Conservation (phyloP, 2,888 invertebrate species). For the Aspidapion aeneum region DNA sequence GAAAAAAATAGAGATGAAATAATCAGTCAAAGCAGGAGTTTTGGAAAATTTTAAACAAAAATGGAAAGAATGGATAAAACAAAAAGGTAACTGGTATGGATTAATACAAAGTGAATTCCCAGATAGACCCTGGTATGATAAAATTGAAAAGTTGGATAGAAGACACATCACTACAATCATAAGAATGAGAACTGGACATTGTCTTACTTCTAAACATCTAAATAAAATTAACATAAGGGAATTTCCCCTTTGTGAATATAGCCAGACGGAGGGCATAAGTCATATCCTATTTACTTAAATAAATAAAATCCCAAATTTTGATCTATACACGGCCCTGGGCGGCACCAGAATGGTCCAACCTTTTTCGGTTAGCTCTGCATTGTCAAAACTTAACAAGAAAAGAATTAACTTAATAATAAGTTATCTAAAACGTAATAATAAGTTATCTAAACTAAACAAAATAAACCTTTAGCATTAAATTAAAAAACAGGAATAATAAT, state of each 20-base stretch:
- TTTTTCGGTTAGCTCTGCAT: background rate
- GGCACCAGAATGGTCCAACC: background rate
- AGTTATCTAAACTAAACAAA: too few species aligned
- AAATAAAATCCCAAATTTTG: background rate
- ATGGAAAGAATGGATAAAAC: background rate
- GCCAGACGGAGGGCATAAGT: background rate
- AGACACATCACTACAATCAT: background rate
- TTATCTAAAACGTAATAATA: background rate
- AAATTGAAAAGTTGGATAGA: background rate
- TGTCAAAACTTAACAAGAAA: background rate
- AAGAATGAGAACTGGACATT: background rate
- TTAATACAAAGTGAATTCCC: background rate
- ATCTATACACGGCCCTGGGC: background rate
- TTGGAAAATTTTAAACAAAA: background rate
- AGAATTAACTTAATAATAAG: background rate
- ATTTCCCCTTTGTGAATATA: background rate
- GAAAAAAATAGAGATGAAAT: background rate
- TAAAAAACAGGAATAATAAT: too few species aligned
- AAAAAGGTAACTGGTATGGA: background rate
- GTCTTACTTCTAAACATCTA: background rate
- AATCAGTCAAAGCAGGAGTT: background rate
- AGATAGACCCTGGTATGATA: background rate
- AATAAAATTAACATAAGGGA: background rate
- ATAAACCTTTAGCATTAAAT: too few species aligned
- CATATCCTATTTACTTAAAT: background rate